phyloP scores from a whole-genome alignment of 2,888 invertebrate genomes.

The Sisyra nigra region DNA sequence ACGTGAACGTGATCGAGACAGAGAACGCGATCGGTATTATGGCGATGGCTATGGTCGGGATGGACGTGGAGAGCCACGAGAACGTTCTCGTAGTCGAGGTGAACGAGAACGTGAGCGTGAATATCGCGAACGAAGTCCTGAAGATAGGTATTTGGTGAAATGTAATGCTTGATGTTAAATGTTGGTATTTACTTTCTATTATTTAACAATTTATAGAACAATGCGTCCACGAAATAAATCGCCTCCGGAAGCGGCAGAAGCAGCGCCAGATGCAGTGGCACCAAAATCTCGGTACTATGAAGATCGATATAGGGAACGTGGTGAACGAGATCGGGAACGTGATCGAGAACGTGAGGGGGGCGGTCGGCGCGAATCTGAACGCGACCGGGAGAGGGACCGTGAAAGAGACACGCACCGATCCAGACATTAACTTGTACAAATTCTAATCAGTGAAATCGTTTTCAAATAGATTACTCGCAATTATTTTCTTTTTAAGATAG shows the following conservation, averaged over 20 bases:
- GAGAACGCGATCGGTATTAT: slow-evolving; percentile 34
- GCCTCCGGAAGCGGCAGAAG: slow-evolving; percentile 38
- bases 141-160: slow-evolving; percentile 45
- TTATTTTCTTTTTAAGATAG: no score
- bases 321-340: slow-evolving; percentile 40
- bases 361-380: slow-evolving; percentile 37
- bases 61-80: slow-evolving; percentile 43
- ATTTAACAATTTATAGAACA: slow-evolving; percentile 1
- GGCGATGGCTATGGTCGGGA: slow-evolving; percentile 30
- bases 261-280: slow-evolving; percentile 28
- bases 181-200: neutral
- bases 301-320: slow-evolving; percentile 63
- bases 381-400: slow-evolving; percentile 47
- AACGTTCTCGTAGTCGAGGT: slow-evolving; percentile 71
- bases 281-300: slow-evolving; percentile 64
- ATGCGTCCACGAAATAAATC: slow-evolving; percentile 38
- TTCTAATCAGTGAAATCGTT: no score
- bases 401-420: slow-evolving; percentile 56
- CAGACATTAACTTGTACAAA: slow-evolving; percentile 34
- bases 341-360: slow-evolving; percentile 30
- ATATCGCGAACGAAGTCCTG: slow-evolving; percentile 60
- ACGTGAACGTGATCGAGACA: slow-evolving; percentile 32
- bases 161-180: neutral
- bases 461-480: no score
- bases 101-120: slow-evolving; percentile 47